Base-by-base conservation (phyloP, 2,797 vertebrate species). In the Scolopax rusticola region DNA sequence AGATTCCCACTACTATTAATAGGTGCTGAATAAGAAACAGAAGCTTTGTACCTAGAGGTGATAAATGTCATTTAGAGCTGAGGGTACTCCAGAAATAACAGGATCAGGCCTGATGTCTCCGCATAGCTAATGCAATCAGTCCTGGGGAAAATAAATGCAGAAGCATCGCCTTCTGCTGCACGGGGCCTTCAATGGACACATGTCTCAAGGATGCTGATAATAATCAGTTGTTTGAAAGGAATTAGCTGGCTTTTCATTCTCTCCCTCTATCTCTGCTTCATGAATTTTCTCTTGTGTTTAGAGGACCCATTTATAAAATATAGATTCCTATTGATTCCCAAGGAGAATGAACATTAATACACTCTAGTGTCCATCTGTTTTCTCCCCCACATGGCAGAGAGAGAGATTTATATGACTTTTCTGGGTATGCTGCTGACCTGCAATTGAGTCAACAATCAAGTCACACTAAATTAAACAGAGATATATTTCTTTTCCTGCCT, bases 291-390 rank as follows among this genome's bases (percentile, higher is more conserved):
- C 56, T 75, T 64, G 8, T 92, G 84, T 92, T 90, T 91, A 93
- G 78, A 43, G 45, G 84, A 91, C 76, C 94, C 77, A 41, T 95
- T 97, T 97, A 95, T 97, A 95, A 97, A 97, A 96, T 96, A 96
- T 93, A 92, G 74, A 80, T 95, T 88, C 90, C 79, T 95, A 97
- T 97, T 96, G 97, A 97, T 97, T 97, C 95, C 90, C 89, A 16
- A 54, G 60, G 91, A 95, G 91, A 95, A 67, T 85, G 94, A 93
- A 83, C 95, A 88, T 79, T 78, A 83, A 91, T 90, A 94, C 32
- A 71, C 83, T 95, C 91, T 23, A 60, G 71, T 88, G 90, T 83
- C 95, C 64, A 75, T 95, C 88, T 96, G 82, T 95, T 90, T 65
- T 90, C 92, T 95, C 82, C 84, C 73, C 57, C 38, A 74, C 82